Evolutionary conservation across 2,797 vertebrate genomes (phyloP).

Genomic region (Cirrhinus mrigala): DNA sequence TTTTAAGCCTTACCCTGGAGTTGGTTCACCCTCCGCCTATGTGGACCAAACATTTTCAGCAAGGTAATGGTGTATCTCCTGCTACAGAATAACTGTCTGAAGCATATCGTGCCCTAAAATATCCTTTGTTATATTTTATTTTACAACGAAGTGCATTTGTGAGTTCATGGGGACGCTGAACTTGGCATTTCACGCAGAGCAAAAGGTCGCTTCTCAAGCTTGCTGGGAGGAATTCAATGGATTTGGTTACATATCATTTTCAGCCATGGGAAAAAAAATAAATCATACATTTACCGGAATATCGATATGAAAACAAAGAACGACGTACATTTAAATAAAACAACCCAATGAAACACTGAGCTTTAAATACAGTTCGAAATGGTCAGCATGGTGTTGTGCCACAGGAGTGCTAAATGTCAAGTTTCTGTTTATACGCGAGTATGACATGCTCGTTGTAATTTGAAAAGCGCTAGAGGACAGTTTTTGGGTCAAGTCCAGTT

Average conservation of each 20-base stretch:
- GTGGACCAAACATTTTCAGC: no score
- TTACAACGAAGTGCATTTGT: conserved; percentile 5
- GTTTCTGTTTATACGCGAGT: conserved; percentile 64
- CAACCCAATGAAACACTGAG: conserved; percentile 38
- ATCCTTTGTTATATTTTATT: neutral
- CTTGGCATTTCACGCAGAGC: neutral
- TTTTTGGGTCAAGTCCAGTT: conserved; percentile 52
- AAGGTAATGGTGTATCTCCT: no score
- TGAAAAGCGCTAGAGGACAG: conserved; percentile 56
- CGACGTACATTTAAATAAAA: conserved; percentile 38
- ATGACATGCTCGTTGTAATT: conserved; percentile 61
- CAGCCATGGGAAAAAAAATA: conserved; percentile 37
- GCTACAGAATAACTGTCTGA: neutral
- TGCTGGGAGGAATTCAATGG: neutral
- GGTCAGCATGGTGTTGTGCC: conserved; percentile 55
- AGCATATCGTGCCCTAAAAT: neutral
- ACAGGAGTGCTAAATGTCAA: conserved; percentile 63
- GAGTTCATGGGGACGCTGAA: neutral
- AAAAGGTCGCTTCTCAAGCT: neutral
- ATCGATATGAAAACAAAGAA: conserved; percentile 53
- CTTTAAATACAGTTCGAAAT: conserved; percentile 56
- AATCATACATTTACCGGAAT: conserved; percentile 48
- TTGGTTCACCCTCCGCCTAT: no score
- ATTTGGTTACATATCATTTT: conserved; percentile 29
- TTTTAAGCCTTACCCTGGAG: no score